These are phyloP conservation scores for Amblyopsis hoosieri DNA, from an alignment of 2,797 vertebrate species.

Conservation along the genomic window DNA sequence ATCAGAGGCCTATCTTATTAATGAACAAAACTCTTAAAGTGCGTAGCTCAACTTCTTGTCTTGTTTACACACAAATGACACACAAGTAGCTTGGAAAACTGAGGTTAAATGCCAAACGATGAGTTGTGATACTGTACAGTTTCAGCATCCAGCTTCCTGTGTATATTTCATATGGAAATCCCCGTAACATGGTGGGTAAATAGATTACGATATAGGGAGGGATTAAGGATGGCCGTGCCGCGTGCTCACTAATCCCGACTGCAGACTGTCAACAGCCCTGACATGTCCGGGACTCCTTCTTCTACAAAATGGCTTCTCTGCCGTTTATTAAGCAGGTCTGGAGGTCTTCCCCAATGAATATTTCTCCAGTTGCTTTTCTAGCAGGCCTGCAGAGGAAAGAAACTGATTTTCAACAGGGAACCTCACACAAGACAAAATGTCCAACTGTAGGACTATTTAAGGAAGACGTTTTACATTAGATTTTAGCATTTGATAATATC, in stretches of 20 bases:
- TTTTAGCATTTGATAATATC: too few relatives aligned
- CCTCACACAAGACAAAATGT: constrained; percentile 6
- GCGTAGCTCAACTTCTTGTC: not conserved
- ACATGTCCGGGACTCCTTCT: constrained; percentile 67
- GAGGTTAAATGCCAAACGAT: constrained; percentile 54
- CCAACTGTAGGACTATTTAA: too few relatives aligned
- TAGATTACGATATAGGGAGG: constrained; percentile 87
- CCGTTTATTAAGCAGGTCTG: constrained; percentile 60
- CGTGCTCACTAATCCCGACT: constrained; percentile 86
- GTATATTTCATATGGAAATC: constrained; percentile 83
- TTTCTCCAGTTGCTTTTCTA: constrained; percentile 41
- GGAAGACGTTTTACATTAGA: too few relatives aligned
- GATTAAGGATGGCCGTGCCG: constrained; percentile 85
- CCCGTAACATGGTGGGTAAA: constrained; percentile 86
- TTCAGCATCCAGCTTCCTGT: constrained; percentile 76
- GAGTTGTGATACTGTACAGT: constrained; percentile 72
- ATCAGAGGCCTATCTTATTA: too few relatives aligned
- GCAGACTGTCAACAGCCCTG: constrained; percentile 81
- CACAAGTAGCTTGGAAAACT: constrained; percentile 10
- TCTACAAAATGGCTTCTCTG: constrained; percentile 70
- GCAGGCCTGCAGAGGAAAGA: constrained; percentile 45
- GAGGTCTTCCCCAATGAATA: constrained; percentile 57
- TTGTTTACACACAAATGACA: not conserved
- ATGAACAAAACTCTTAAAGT: too few relatives aligned
- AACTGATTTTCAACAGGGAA: constrained; percentile 40